phyloP scores from a whole-genome alignment of 2,888 invertebrate species.

The Petrolisthes manimaculis region DNA sequence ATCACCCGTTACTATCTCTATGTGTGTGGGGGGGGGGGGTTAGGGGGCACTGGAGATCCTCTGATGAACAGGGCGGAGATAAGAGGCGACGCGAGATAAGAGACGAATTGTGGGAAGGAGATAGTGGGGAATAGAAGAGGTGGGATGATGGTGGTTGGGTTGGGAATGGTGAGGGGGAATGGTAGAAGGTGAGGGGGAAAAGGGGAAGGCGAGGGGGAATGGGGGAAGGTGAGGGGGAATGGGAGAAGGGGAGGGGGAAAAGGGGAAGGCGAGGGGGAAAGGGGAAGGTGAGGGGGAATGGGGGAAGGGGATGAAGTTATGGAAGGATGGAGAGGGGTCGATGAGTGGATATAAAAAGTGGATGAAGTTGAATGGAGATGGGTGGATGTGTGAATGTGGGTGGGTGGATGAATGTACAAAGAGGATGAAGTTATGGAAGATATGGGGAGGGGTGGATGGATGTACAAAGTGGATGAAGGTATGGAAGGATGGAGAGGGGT shows the following conservation, averaged over 20 bases:
- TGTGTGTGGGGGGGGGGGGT: too few relatives aligned
- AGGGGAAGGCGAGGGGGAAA: background rate
- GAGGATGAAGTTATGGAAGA: background rate
- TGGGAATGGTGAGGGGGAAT: background rate
- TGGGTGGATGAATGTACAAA: background rate
- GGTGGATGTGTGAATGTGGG: too few relatives aligned
- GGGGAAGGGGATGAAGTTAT: background rate
- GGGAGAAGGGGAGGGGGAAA: background rate
- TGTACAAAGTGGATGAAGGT: background rate
- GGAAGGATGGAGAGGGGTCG: background rate
- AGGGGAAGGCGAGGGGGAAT: background rate
- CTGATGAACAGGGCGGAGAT: constrained; percentile 31
- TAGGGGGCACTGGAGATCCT: too few relatives aligned
- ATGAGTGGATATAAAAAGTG: background rate
- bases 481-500: background rate
- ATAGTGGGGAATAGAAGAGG: background rate
- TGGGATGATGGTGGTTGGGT: background rate
- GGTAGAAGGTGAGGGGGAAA: too few relatives aligned
- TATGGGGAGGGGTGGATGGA: too few relatives aligned
- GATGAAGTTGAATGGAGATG: too few relatives aligned
- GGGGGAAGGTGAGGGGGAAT: background rate
- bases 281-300: background rate
- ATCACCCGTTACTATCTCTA: too few relatives aligned
- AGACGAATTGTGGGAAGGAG: background rate
- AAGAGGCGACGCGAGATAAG: constrained; percentile 6